Base-by-base conservation (phyloP, 2,113 vertebrate genomes). In the Argyrosomus japonicus region DNA sequence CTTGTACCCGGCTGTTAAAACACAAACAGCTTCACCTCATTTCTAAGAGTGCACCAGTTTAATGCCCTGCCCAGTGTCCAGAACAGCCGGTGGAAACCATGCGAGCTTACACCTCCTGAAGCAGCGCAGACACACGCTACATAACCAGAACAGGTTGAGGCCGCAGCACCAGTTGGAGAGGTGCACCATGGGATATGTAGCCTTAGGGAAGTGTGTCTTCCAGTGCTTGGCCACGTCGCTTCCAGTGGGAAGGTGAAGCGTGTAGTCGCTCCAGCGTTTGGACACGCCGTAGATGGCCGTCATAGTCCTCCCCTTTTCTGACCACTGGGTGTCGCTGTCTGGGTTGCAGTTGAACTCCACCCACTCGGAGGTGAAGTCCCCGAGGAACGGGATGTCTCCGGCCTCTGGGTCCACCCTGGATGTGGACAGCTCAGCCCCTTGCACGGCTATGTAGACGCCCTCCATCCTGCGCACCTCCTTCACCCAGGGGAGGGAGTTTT, bases 121-220 rank as follows among this genome's bases (percentile, higher is more conserved):
- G 90, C 98, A 99, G 85, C 96, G 97, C 75, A 98, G 96, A 86
- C 96, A 99, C 0, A 93, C 79, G 83, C 96, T 93, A 73, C 98
- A 99, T 8, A 96, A 83, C 98, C 97, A 99, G 82, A 99, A 96
- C 32, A 99, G 94, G 93, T 98, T 97, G 72, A 99, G 96, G 62
- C 97, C 97, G 64, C 97, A 98, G 88, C 98, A 97, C 98, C 98
- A 99, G 95, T 98, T 98, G 83, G 97, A 97, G 75, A 99, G 87
- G 88, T 98, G 95, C 76, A 99, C 97, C 68, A 99, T 88, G 0
- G 98, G 98, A 29, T 98, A 99, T 0, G 97, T 98, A 45, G 94
- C 81, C 27, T 93, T 96, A 29, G 98, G 98, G 50, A 99, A 99
- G 89, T 99, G 96, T 0, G 97, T 95, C 96, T 97, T 98, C 98